Base-by-base conservation (phyloP, 1,140 invertebrate genomes). In the Rhyacophila brunnea region DNA sequence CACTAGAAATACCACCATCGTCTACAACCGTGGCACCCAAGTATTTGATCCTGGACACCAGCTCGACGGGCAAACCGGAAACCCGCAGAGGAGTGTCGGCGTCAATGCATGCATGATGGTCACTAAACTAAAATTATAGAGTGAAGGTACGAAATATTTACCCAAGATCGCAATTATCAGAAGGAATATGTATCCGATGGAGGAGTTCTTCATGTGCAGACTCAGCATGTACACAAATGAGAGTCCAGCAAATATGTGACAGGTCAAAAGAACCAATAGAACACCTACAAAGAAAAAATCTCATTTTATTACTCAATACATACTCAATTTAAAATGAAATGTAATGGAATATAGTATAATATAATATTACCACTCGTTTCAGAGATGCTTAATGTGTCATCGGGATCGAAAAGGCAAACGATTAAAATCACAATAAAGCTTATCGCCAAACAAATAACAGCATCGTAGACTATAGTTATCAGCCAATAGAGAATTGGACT, bases 401-500 rank as follows among this genome's bases (percentile, higher is more conserved):
- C 11, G 4, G 23, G 28, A 10, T 49, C 47, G 32, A 49, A 49
- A 2, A 23, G 6, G 28, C 47, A 49, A 5, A 18, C 23, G 13
- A 49, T 28, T 2, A 49, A 20, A 11, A 49, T 23, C 11, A 32
- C 11, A 6, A 2, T 5, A n/a, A 14, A 3, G 11, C 11, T 23
- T n/a, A 49, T 32, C 7, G 32, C 18, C 6, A 49, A 11, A 11
- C 14, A 17, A 6, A 45, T 11, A 5, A 32, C 9, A 48, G 46
- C 9, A 17, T 48, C 46, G 6, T n/a, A 34, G 18, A 48, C 7
- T 11, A 34, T 7, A 2, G 23, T 13, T 7, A n/a, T 17, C 1
- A 79, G 18, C 86, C 86, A 88, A 70, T 83, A 88, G 0, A 72
- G 69, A 2, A 75, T 48, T n/a, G 80, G 70, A 44, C 74, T 66